Percentiles rank a stretch among this genome's conserved stretches.
phyloP scores from a whole-genome alignment of 2,113 vertebrate genomes.

The Oreotrochilus melanogaster region DNA sequence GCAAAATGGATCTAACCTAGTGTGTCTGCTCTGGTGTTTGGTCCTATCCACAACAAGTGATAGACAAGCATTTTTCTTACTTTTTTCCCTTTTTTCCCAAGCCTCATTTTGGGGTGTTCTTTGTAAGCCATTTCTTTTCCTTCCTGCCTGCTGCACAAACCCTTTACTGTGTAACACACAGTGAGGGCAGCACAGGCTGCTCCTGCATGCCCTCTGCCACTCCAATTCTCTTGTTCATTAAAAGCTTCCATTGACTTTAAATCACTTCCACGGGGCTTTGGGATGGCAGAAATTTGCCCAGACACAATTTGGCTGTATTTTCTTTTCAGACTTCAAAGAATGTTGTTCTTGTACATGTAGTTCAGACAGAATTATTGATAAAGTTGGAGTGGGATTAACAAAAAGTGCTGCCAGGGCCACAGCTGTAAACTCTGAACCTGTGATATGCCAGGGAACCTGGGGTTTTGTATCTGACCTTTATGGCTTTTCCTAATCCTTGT shows the following conservation, averaged over 20 bases:
- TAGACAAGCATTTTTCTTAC: background rate
- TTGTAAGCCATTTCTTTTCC: background rate
- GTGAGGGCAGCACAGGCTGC: background rate
- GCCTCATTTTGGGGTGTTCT: background rate
- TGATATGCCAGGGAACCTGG: background rate
- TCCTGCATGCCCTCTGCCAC: background rate
- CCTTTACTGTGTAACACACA: background rate
- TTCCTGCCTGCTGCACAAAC: background rate
- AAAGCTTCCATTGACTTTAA: constrained; percentile 52
- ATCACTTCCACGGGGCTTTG: constrained; percentile 29
- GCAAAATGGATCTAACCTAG: background rate
- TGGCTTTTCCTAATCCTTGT: background rate
- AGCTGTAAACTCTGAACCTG: background rate
- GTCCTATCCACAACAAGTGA: background rate
- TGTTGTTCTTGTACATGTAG: background rate
- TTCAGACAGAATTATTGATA: constrained; percentile 70
- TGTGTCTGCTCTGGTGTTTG: background rate
- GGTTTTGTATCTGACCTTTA: background rate
- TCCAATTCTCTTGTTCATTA: constrained; percentile 12
- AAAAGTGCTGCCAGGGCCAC: background rate
- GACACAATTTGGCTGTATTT: constrained; percentile 49
- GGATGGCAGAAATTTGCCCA: constrained; percentile 52
- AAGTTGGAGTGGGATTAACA: constrained; percentile 40
- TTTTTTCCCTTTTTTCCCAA: background rate
- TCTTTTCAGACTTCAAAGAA: constrained; percentile 57